phyloP scores from a whole-genome alignment of 2,113 vertebrate genomes.

The Mirounga angustirostris region DNA sequence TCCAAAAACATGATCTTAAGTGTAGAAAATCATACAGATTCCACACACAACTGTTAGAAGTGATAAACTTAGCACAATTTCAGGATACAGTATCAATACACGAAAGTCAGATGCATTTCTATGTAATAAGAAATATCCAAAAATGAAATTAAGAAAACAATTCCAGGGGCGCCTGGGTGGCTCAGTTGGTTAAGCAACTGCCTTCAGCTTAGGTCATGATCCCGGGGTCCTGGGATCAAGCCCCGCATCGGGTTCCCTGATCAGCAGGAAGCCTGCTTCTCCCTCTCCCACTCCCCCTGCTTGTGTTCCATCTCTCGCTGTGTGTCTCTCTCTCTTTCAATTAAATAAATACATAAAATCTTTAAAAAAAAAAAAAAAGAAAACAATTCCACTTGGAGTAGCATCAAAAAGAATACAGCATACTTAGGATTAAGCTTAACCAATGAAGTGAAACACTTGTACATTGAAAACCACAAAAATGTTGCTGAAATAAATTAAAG shows the following conservation, averaged over 20 bases:
- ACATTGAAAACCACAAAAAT: not conserved
- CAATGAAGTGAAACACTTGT: not conserved
- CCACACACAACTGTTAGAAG: not conserved
- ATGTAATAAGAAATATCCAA: not conserved
- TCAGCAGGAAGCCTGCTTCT: no score
- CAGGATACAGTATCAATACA: not conserved
- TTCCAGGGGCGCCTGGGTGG: not conserved
- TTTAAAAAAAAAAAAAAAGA: not conserved
- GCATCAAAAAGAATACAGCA: not conserved
- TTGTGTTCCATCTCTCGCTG: no score
- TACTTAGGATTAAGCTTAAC: not conserved
- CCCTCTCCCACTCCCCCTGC: no score
- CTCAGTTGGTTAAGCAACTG: no score
- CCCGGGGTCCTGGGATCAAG: no score
- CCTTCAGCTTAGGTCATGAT: no score
- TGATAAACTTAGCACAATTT: not conserved
- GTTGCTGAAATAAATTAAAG: not conserved
- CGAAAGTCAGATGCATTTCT: not conserved
- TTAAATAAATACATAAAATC: no score
- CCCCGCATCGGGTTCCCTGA: no score
- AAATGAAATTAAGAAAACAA: not conserved
- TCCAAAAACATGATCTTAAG: not conserved
- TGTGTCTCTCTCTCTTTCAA: no score
- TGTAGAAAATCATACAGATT: not conserved
- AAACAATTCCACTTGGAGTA: not conserved